These are phyloP conservation scores for Eucera pruinosa DNA, from an alignment of 2,888 invertebrate genomes.

Conservation along the genomic window DNA sequence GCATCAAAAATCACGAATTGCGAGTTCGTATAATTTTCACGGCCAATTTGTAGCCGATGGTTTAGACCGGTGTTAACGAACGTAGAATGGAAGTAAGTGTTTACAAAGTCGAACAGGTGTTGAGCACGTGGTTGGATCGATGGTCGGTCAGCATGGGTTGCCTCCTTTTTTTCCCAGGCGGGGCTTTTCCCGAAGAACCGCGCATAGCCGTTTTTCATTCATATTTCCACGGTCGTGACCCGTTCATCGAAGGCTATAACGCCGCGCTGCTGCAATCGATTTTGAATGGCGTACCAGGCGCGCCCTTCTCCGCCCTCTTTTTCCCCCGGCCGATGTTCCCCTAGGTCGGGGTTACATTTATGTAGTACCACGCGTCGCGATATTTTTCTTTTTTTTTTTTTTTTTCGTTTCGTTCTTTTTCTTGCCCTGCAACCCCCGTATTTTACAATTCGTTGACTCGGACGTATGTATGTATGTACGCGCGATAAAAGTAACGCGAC, in stretches of 20 bases:
- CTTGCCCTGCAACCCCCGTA: constrained; percentile 45
- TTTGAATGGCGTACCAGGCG: constrained; percentile 75
- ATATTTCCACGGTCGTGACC: constrained; percentile 74
- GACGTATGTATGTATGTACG: too few species aligned
- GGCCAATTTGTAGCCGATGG: too few species aligned
- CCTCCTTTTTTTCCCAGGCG: constrained; percentile 76
- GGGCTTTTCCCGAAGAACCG: constrained; percentile 78
- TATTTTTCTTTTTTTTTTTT: constrained; percentile 36
- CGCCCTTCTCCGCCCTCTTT: constrained; percentile 65
- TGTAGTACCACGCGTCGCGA: constrained; percentile 59
- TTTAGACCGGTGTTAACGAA: too few species aligned
- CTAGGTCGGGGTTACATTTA: constrained; percentile 81
- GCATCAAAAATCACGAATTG: too few species aligned
- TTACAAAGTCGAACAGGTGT: constrained; percentile 79
- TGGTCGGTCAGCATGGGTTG: constrained; percentile 72
- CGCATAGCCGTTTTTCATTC: constrained; percentile 80
- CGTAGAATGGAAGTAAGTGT: too few species aligned
- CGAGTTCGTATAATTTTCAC: too few species aligned
- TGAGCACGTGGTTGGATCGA: constrained; percentile 83
- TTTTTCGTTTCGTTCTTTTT: too few species aligned
- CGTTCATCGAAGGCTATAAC: constrained; percentile 80
- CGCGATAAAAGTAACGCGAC: constrained; percentile 55
- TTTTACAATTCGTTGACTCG: constrained; percentile 58
- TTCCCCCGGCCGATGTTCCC: constrained; percentile 71
- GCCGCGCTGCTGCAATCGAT: constrained; percentile 77